Conservation (phyloP, 2,888 invertebrate species). For the Odontocolon sp. region DNA sequence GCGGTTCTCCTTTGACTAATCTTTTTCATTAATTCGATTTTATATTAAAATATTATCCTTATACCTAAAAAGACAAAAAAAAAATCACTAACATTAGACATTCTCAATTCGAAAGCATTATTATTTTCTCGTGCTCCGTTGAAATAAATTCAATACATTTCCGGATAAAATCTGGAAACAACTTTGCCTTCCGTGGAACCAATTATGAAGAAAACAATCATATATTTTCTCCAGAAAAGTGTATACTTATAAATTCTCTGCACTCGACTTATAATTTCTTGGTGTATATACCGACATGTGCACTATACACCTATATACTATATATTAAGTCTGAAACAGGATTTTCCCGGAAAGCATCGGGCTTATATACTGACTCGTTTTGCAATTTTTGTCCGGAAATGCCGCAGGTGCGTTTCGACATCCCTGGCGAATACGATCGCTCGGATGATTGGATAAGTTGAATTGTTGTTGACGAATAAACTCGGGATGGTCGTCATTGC, state of each 20-base stretch:
- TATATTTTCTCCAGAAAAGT: constrained; percentile 3
- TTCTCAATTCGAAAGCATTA: no score
- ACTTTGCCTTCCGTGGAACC: background rate
- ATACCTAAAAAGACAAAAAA: no score
- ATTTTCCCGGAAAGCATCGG: constrained; percentile 1
- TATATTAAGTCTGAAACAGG: background rate
- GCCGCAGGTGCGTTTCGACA: constrained; percentile 31
- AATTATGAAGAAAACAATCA: constrained; percentile 22
- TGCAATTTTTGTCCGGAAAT: constrained; percentile 34
- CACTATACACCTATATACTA: background rate
- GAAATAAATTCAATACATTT: no score
- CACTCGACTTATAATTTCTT: background rate
- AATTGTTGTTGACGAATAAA: constrained; percentile 72
- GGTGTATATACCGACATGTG: background rate
- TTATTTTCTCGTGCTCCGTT: no score
- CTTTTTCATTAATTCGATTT: constrained; percentile 29
- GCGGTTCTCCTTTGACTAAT: constrained; percentile 46
- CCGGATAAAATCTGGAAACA: no score
- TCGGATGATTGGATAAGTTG: constrained; percentile 70
- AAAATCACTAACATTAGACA: no score
- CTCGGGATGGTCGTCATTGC: constrained; percentile 65
- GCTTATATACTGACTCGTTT: background rate
- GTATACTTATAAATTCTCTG: no score
- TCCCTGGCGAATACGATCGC: constrained; percentile 27
- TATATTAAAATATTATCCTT: no score